phyloP scores from a whole-genome alignment of 2,888 invertebrate genomes.

The Seira sanloemensis region DNA sequence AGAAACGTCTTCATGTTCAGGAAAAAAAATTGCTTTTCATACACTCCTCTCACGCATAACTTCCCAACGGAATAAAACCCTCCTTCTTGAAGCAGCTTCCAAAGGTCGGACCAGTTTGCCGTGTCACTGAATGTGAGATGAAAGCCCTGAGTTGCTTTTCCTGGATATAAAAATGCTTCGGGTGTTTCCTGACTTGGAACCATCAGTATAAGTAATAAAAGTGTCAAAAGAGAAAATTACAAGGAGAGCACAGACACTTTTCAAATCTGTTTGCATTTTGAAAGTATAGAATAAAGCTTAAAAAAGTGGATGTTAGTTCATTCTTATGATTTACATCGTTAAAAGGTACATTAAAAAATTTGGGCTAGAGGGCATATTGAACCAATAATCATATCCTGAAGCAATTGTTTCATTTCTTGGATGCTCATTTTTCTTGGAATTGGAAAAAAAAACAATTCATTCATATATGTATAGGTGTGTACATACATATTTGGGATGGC shows the following conservation, averaged over 20 bases:
- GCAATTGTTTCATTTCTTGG: background rate
- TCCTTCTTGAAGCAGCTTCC: background rate
- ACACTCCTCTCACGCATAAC: constrained; percentile 46
- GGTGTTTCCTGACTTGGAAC: too few relatives aligned
- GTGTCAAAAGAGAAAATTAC: too few relatives aligned
- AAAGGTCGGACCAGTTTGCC: constrained; percentile 42
- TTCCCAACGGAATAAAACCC: constrained; percentile 39
- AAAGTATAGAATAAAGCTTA: too few relatives aligned
- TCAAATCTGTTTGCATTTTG: too few relatives aligned
- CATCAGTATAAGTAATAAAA: too few relatives aligned
- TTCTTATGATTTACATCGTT: too few relatives aligned
- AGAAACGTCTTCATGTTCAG: background rate
- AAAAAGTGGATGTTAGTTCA: too few relatives aligned
- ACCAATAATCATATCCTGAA: too few relatives aligned
- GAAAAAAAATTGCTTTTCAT: constrained; percentile 13
- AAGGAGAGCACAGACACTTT: too few relatives aligned
- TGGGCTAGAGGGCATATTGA: too few relatives aligned
- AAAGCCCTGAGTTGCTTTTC: constrained; percentile 16
- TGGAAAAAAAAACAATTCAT: background rate
- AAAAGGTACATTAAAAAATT: too few relatives aligned
- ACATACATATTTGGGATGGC: background rate
- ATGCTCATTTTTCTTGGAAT: background rate
- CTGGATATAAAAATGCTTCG: too few relatives aligned
- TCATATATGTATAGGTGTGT: background rate
- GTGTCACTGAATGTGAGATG: constrained; percentile 28